phyloP scores from a whole-genome alignment of 2,888 invertebrate species.

The Apodemia duryi region DNA sequence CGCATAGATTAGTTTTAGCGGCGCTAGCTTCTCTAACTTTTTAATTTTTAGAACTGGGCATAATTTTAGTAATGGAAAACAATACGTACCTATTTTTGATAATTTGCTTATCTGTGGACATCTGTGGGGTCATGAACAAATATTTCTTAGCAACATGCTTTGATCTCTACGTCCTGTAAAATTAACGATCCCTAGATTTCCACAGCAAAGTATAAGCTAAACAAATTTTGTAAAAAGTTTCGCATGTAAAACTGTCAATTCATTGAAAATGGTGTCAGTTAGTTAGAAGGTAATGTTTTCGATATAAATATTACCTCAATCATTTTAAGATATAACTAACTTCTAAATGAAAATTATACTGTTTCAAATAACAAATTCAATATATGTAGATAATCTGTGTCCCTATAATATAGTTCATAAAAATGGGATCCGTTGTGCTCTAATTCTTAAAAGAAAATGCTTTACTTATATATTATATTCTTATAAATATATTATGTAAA shows the following conservation, averaged over 20 bases:
- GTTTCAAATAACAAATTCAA: conserved; percentile 54
- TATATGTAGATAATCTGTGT: conserved; percentile 68
- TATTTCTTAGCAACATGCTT: conserved; percentile 12
- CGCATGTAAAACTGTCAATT: conserved; percentile 67
- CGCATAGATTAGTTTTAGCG: conserved; percentile 79
- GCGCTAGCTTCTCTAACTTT: conserved; percentile 76
- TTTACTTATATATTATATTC: conserved; percentile 77
- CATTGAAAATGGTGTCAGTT: conserved; percentile 70
- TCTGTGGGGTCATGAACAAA: conserved; percentile 28
- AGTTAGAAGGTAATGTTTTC: conserved; percentile 53
- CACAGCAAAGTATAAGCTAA: conserved; percentile 53
- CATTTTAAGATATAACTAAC: conserved; percentile 54
- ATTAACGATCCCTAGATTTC: conserved; percentile 35
- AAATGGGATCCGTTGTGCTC: conserved; percentile 71
- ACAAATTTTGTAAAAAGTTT: conserved; percentile 44
- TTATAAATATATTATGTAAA: conserved; percentile 78
- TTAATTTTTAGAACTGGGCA: conserved; percentile 63
- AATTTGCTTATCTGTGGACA: conserved; percentile 56
- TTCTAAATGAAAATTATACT: conserved; percentile 51
- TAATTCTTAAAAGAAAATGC: conserved; percentile 71
- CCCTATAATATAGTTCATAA: conserved; percentile 48
- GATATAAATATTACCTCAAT: conserved; percentile 49
- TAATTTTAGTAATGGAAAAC: conserved; percentile 47
- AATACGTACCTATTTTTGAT: conserved; percentile 60
- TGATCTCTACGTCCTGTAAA: conserved; percentile 16